Base-by-base conservation (phyloP, 1,140 invertebrate species). In the Phenacoccus solenopsis region DNA sequence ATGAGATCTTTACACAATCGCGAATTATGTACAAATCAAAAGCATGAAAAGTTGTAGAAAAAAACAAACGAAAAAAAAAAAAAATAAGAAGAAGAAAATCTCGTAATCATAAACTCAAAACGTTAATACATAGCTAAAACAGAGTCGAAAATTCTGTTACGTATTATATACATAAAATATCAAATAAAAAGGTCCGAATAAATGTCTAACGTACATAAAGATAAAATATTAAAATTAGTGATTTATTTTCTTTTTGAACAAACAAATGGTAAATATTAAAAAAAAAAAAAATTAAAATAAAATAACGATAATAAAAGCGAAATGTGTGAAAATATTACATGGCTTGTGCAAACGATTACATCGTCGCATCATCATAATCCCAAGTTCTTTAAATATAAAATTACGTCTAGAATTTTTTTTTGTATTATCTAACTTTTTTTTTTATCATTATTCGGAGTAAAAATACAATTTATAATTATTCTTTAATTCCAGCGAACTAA, bases 391-490 rank as follows among this genome's bases (percentile, higher is more conserved):
- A 9, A 49, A 49, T 49, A 49, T 49, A 13, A 7, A 5, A 5
- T 49, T 49, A 16, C 20, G 13, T 49, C 16, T 16, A 49, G 20
- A 3, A 16, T 49, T 49, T n/a, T 49, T 49, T 9, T 16, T 49
- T 49, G 13, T 49, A 49, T 49, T n/a, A 16, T 49, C 16, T 49
- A 49, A 3, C n/a, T n/a, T n/a, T 10, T 49, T 5, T 9, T 49
- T 49, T n/a, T 49, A 10, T 49, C 20, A 5, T 64, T 64, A 64
- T 16, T 64, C 59, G 13, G 59, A 64, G 59, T 64, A 64, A 64
- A 64, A 64, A 64, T 64, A 64, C 22, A 64, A 4, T 64, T 64
- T 64, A 64, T 64, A 64, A 64, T 64, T 24, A 64, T 64, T 64
- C 59, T 64, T 64, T 64, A 64, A 64, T 64, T 64, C 59, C 59